Evolutionary conservation across 1,140 invertebrate species (phyloP).

Genomic region (Forficula auricularia): DNA sequence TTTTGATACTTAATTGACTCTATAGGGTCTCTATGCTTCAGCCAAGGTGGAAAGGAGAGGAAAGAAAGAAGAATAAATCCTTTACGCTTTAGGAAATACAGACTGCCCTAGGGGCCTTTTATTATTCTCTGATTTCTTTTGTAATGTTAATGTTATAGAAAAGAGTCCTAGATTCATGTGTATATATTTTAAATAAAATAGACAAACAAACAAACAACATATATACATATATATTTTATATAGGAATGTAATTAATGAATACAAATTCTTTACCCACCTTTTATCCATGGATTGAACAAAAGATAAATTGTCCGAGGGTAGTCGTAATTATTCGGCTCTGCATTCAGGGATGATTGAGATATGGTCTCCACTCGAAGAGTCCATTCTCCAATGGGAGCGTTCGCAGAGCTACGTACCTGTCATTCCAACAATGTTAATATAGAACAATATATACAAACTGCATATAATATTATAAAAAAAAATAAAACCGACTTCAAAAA

Average conservation of each 20-base stretch:
- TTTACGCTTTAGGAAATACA: too few relatives aligned
- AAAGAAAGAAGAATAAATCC: too few relatives aligned
- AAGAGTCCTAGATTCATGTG: background rate
- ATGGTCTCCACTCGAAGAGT: conserved; percentile 6
- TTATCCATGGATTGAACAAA: conserved; percentile 34
- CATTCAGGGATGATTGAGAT: background rate
- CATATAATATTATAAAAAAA: too few relatives aligned
- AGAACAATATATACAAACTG: too few relatives aligned
- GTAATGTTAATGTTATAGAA: background rate
- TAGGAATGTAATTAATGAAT: background rate
- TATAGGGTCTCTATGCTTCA: too few relatives aligned
- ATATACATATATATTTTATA: background rate
- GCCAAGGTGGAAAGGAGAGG: too few relatives aligned
- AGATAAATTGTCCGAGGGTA: conserved; percentile 28
- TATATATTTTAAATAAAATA: background rate
- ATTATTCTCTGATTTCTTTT: background rate
- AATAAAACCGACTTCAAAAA: too few relatives aligned
- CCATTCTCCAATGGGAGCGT: conserved; percentile 10
- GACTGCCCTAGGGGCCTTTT: background rate
- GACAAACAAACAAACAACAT: background rate
- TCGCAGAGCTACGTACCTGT: conserved; percentile 6
- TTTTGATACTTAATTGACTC: too few relatives aligned
- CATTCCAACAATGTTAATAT: too few relatives aligned
- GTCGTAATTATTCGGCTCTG: conserved; percentile 8
- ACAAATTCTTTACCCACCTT: conserved; percentile 25